Evolutionary conservation across 2,888 invertebrate genomes (phyloP), one percentile per base, ranked within the genome.

Genomic region (Drosophila koepferae): DNA sequence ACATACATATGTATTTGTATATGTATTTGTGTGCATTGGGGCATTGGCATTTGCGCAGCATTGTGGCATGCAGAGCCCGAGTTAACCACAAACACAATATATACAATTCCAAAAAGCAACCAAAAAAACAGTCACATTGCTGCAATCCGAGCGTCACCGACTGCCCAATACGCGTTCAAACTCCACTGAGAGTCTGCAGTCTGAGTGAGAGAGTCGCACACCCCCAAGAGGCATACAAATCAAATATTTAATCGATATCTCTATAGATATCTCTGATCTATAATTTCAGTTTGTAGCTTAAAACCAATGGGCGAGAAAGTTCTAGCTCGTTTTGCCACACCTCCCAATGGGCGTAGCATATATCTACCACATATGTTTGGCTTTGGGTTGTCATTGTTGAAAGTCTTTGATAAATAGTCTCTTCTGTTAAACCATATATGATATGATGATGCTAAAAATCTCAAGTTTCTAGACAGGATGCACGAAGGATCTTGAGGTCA

Each of bases 31-130:
- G 61, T 77, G 71, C 77, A 77, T 76, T 80, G 67, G 77, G 77
- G 81, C 77, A 78, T 80, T 78, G 77, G 77, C 81, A 78, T 77
- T 77, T 75, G 51, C 40, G 43, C 53, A 54, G 77, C 76, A 75
- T 76, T 78, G 81, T 48, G 43, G 67, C 66, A 80, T 76, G 77
- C 81, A 76, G 49, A 76, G 63, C 51, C 56, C 40, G 40, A 55
- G 71, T 64, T 65, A 64, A 56, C 67, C 80, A 56, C 69, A 78
- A 77, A 67, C 69, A 71, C 62, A 63, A 49, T 49, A 63, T 63
- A 66, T 18, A 68, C 36, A 60, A 46, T 63, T 54, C 49, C 49
- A 51, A 71, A 54, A 40, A 18, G 43, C 51, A 53, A 51, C 44
- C 34, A 54, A 44, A 14, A 54, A 36, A 38, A 9, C 54, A 54